Conservation (phyloP, 1,140 invertebrate species). For the Leptopilina boulardi region DNA sequence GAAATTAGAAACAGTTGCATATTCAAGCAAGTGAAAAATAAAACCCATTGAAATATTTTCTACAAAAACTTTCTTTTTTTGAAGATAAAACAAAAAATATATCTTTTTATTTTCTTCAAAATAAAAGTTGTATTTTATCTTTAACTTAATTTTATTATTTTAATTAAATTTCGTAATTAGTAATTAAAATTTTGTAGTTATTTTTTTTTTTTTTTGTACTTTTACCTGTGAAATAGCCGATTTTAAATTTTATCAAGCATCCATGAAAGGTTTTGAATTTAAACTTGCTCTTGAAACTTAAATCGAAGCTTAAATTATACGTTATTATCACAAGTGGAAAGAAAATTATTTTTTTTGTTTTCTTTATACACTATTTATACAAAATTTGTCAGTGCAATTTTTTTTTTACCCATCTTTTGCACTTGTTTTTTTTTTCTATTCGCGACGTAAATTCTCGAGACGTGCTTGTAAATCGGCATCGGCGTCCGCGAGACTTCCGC, state of each 20-base stretch:
- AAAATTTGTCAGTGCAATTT: conserved; percentile 34
- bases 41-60: too few species aligned
- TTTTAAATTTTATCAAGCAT: not conserved
- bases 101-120: not conserved
- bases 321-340: conserved; percentile 49
- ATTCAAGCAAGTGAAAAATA: not conserved
- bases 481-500: conserved; percentile 85
- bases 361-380: conserved; percentile 55
- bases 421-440: conserved; percentile 77
- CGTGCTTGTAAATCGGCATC: conserved; percentile 97
- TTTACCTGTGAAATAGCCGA: too few species aligned
- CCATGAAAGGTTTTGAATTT: not conserved
- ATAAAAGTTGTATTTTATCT: not conserved
- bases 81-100: too few species aligned
- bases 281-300: conserved; percentile 37
- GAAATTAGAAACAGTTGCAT: not conserved
- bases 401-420: too few species aligned
- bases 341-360: too few species aligned
- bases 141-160: not conserved
- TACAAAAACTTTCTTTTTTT: too few species aligned
- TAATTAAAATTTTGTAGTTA: not conserved
- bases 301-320: conserved; percentile 44
- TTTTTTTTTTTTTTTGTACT: too few species aligned
- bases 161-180: too few species aligned
- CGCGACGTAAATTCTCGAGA: conserved; percentile 93